Evolutionary conservation across 1,140 invertebrate genomes (phyloP).

Genomic region (Trypoxylus dichotomus): DNA sequence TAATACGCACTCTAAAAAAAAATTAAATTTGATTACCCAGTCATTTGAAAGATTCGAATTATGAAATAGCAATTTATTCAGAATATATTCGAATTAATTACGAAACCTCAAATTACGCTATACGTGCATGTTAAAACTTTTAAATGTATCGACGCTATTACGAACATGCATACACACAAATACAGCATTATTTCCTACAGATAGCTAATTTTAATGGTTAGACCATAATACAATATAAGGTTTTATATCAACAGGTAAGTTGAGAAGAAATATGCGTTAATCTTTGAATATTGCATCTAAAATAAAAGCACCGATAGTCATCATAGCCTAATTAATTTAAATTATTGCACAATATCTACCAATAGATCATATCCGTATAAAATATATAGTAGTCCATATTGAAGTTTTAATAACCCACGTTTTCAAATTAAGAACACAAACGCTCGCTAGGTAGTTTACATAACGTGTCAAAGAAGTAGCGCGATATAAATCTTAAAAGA

Average conservation of each 20-base stretch:
- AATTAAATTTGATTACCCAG: neutral
- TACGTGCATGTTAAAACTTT: neutral
- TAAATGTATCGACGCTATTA: neutral
- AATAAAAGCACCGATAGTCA: neutral
- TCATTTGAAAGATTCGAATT: neutral
- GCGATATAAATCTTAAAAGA: constrained; percentile 9
- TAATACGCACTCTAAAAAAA: constrained; percentile 15
- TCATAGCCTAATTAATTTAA: neutral
- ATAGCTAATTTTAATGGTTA: neutral
- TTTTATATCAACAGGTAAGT: too few relatives aligned
- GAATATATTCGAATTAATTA: constrained; percentile 14
- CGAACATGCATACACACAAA: neutral
- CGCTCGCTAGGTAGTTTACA: neutral
- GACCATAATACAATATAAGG: neutral
- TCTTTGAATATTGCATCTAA: too few relatives aligned
- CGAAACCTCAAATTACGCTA: constrained; percentile 19
- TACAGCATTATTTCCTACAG: neutral
- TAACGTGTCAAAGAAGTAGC: constrained; percentile 1
- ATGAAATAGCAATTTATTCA: constrained; percentile 9
- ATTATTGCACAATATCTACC: neutral
- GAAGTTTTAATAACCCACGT: neutral
- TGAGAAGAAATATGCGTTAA: too few relatives aligned
- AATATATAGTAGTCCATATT: neutral
- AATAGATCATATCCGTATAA: neutral
- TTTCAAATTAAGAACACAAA: neutral